Conservation (phyloP, 2,888 invertebrate genomes). For the Calliphora vomitoria region DNA sequence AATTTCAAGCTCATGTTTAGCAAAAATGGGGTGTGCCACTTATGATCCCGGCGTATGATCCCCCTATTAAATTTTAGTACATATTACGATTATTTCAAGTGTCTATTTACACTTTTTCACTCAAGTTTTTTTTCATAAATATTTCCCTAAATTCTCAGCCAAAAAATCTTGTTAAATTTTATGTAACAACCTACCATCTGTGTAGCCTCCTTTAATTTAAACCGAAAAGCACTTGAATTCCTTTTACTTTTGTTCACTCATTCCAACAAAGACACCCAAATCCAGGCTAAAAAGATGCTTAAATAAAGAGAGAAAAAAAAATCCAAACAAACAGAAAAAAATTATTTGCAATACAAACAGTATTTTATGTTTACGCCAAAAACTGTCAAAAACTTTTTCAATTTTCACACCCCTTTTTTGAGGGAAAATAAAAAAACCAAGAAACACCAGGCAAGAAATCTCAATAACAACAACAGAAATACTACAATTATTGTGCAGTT, state of each 20-base stretch:
- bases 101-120: too few species aligned
- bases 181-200: too few species aligned
- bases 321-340: slow-evolving; percentile 14
- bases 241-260: not conserved
- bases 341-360: slow-evolving; percentile 14
- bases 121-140: too few species aligned
- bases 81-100: too few species aligned
- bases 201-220: slow-evolving; percentile 15
- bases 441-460: slow-evolving; percentile 6
- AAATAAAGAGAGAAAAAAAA: not conserved
- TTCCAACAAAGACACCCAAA: not conserved
- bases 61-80: too few species aligned
- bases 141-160: too few species aligned
- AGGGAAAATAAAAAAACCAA: slow-evolving; percentile 32
- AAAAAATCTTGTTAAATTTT: too few species aligned
- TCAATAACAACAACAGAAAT: slow-evolving; percentile 32
- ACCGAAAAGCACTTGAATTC: slow-evolving; percentile 47
- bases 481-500: slow-evolving; percentile 42
- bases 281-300: not conserved
- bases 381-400: slow-evolving; percentile 71
- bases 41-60: too few species aligned
- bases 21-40: too few species aligned
- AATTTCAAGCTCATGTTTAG: too few species aligned
- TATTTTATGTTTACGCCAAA: slow-evolving; percentile 69
- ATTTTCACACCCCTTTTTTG: slow-evolving; percentile 52